phyloP scores from a whole-genome alignment of 2,888 invertebrate species.

The Phyto melanocephala region DNA sequence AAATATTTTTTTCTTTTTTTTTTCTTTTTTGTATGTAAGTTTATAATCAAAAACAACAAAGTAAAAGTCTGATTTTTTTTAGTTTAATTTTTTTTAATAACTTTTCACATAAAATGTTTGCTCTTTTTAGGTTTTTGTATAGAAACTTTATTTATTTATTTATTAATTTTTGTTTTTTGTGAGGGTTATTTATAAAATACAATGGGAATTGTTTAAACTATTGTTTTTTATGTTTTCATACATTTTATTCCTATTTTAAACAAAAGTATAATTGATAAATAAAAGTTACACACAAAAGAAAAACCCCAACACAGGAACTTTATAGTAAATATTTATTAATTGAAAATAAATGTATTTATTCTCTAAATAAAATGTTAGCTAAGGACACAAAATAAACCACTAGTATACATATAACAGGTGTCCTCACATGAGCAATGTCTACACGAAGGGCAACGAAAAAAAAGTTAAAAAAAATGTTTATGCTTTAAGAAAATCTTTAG shows the following conservation, averaged over 20 bases:
- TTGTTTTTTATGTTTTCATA: constrained; percentile 6
- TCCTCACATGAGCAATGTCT: too few species aligned
- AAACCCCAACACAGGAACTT: neutral
- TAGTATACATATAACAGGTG: too few species aligned
- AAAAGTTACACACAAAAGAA: constrained; percentile 12
- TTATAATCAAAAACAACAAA: constrained; percentile 62
- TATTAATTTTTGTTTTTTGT: constrained; percentile 22
- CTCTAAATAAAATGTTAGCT: too few species aligned
- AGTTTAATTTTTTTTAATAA: constrained; percentile 45
- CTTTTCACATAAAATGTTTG: constrained; percentile 60
- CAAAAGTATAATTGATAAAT: constrained; percentile 59
- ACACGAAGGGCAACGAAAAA: too few species aligned
- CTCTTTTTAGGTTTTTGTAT: constrained; percentile 10
- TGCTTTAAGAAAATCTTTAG: too few species aligned
- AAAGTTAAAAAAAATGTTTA: too few species aligned
- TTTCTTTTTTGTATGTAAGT: constrained; percentile 53
- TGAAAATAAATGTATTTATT: constrained; percentile 36
- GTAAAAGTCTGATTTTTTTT: constrained; percentile 17
- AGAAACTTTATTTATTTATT: neutral
- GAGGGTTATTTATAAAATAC: constrained; percentile 46
- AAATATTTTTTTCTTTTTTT: neutral
- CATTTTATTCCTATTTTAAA: constrained; percentile 1
- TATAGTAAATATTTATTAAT: neutral
- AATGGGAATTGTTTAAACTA: constrained; percentile 59
- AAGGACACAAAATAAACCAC: too few species aligned